These are phyloP conservation scores for Tenthredo scrophulariae DNA, from an alignment of 2,888 invertebrate genomes.

Conservation along the genomic window DNA sequence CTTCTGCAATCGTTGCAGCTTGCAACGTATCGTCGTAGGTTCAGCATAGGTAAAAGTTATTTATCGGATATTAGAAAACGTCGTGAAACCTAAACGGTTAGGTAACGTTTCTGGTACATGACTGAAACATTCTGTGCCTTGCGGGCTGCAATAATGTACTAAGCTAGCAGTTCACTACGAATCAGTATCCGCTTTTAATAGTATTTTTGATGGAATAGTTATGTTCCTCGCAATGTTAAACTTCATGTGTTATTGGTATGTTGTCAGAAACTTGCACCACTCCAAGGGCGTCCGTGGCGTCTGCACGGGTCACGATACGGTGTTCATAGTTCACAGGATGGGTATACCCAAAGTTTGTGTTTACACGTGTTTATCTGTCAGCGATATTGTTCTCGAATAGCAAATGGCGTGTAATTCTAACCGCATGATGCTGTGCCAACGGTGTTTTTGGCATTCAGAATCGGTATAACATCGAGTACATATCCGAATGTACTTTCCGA, in stretches of 20 bases:
- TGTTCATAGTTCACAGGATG: conserved; percentile 5
- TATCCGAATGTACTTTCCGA: not conserved
- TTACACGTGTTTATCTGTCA: conserved; percentile 28
- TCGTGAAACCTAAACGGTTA: no score
- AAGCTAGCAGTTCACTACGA: not conserved
- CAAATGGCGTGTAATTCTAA: not conserved
- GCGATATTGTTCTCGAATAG: not conserved
- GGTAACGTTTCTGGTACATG: no score
- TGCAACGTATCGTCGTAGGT: no score
- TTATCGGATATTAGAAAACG: no score
- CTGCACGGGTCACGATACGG: not conserved
- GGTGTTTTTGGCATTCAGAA: not conserved
- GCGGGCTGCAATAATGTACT: no score
- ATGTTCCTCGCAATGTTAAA: not conserved
- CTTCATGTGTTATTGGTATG: not conserved
- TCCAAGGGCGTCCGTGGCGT: not conserved
- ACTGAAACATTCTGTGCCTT: no score
- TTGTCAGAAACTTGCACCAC: not conserved
- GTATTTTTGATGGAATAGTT: no score
- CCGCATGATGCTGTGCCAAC: not conserved
- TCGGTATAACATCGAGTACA: not conserved
- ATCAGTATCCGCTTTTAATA: not conserved
- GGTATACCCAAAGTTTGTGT: conserved; percentile 2
- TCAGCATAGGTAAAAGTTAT: no score
- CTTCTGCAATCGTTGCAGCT: no score